Percentiles rank a stretch among this genome's conserved stretches.
These are phyloP conservation scores for Lamellibrachia luymesi DNA, from an alignment of 1,140 invertebrate genomes.

Conservation along the genomic window DNA sequence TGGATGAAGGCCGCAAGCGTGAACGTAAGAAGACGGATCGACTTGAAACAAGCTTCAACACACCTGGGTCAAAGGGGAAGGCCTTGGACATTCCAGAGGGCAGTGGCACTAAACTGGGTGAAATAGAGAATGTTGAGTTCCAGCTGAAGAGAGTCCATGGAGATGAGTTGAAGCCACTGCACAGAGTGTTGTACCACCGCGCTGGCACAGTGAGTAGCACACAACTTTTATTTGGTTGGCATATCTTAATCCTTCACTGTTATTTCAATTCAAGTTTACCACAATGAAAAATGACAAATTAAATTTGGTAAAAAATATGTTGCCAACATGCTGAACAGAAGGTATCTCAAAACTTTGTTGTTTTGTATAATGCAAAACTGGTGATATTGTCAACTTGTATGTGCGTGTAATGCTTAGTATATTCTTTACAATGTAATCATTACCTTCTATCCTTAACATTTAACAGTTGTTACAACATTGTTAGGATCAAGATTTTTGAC, in stretches of 20 bases:
- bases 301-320: neutral
- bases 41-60: slow-evolving; percentile 43
- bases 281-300: neutral
- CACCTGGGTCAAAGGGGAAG: slow-evolving; percentile 40
- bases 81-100: slow-evolving; percentile 52
- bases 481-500: neutral
- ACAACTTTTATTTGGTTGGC: neutral
- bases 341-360: neutral
- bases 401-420: neutral
- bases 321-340: neutral
- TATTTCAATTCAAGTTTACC: neutral
- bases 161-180: slow-evolving; percentile 53
- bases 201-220: slow-evolving; percentile 42
- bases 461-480: neutral
- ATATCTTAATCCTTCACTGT: neutral
- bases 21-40: slow-evolving; percentile 56
- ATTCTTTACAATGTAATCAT: too few species aligned
- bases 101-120: slow-evolving; percentile 51
- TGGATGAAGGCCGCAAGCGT: slow-evolving; percentile 49
- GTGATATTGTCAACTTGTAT: neutral
- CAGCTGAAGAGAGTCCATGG: slow-evolving; percentile 42
- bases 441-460: neutral
- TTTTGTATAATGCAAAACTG: neutral
- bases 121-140: slow-evolving; percentile 53
- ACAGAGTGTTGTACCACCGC: slow-evolving; percentile 50